A percentile compares a stretch with the other conserved stretches of the same genome.
phyloP scores from a whole-genome alignment of 2,113 vertebrate genomes.

The Dromiciops gliroides region DNA sequence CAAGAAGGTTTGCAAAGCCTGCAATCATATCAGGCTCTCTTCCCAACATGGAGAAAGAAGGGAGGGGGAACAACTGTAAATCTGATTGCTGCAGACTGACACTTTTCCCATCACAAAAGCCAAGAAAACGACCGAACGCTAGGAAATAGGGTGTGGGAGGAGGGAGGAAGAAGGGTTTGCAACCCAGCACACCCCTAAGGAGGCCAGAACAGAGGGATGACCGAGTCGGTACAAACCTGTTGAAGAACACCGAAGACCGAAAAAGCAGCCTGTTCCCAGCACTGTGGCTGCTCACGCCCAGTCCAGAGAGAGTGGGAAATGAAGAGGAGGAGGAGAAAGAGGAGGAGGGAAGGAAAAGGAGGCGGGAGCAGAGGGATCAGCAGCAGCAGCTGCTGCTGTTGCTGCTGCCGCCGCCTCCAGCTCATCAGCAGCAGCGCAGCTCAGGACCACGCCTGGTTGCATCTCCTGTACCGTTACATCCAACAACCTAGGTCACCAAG shows the following conservation, averaged over 20 bases:
- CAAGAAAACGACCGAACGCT: constrained; percentile 44
- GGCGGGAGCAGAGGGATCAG: neutral
- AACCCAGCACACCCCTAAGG: constrained; percentile 13
- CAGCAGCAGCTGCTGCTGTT: neutral
- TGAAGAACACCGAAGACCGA: constrained; percentile 54
- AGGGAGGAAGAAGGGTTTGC: neutral
- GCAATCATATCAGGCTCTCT: neutral
- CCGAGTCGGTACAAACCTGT: constrained; percentile 71
- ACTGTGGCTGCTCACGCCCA: constrained; percentile 59
- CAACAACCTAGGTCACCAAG: neutral
- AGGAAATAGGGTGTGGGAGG: neutral
- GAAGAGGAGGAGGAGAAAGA: constrained; percentile 5
- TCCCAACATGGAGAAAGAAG: neutral
- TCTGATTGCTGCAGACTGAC: constrained; percentile 51
- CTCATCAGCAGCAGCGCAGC: constrained; percentile 66
- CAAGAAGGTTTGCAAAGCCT: neutral
- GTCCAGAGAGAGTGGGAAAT: constrained; percentile 31
- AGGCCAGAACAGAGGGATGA: constrained; percentile 21
- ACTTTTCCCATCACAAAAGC: constrained; percentile 69
- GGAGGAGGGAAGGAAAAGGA: neutral
- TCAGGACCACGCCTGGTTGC: constrained; percentile 85
- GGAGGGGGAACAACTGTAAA: constrained; percentile 28
- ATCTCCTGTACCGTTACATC: constrained; percentile 78
- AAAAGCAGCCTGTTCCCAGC: constrained; percentile 17
- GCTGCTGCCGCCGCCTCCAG: constrained; percentile 45